Conservation (phyloP, 1,140 invertebrate species). For the Drosophila sturtevanti region DNA sequence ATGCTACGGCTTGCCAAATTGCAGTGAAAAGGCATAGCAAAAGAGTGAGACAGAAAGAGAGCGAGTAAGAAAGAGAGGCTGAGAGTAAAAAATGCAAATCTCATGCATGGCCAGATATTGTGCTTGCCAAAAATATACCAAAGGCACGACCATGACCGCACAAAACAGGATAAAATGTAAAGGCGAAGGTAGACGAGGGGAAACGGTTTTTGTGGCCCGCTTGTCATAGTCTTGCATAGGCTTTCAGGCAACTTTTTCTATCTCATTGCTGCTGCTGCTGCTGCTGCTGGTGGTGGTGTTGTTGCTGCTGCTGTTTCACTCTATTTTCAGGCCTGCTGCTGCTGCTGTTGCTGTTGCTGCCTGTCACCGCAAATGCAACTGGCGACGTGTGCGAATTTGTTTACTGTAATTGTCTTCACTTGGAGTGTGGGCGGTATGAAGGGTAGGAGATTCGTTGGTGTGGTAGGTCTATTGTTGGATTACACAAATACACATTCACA, state of each 20-base stretch:
- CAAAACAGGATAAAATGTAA: conserved; percentile 17
- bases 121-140: conserved; percentile 64
- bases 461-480: too few relatives aligned
- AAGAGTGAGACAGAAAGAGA: neutral
- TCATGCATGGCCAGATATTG: conserved; percentile 69
- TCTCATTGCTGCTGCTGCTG: conserved; percentile 8
- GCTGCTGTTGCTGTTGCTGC: conserved; percentile 53
- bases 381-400: conserved; percentile 78
- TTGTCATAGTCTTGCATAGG: conserved; percentile 16
- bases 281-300: conserved; percentile 32
- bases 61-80: neutral
- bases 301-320: conserved; percentile 40
- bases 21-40: conserved; percentile 11
- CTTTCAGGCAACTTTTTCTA: neutral
- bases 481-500: too few relatives aligned
- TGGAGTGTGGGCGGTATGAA: conserved; percentile 27
- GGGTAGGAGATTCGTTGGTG: too few relatives aligned
- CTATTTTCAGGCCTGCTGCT: conserved; percentile 55
- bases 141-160: conserved; percentile 69
- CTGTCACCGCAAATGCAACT: conserved; percentile 68
- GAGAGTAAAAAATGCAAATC: conserved; percentile 75
- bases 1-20: conserved; percentile 71
- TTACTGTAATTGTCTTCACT: conserved; percentile 75
- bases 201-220: conserved; percentile 20
- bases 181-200: neutral